Evolutionary conservation across 2,113 vertebrate genomes (phyloP), one percentile per base, ranked within the genome.

Genomic region (Poeciliopsis retropinna): DNA sequence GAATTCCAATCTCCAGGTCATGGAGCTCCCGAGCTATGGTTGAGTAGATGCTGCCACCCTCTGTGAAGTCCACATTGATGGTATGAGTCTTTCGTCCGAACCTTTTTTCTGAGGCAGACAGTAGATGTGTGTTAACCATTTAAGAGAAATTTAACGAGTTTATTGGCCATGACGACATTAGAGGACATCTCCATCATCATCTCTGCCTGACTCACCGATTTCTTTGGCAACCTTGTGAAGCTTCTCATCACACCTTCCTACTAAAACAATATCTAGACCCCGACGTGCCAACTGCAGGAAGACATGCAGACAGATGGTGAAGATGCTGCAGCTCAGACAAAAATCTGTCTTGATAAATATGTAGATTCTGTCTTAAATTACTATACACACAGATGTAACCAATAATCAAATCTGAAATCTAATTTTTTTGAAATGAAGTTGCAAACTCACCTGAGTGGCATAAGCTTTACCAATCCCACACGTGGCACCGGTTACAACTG

Each of bases 401-500:
- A 14, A 29, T 19, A 8, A 30, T 30, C 15, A 63, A 32, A 64
- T 15, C 12, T 70, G n/a, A 51, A 57, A 25, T n/a, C 51, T 10
- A n/a, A n/a, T n/a, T 25, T 57, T 11, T 10, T 2, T 11, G 25
- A 57, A 57, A 57, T n/a, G 19, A 11, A 57, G 22, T 2, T 25
- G 17, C 27, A 75, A n/a, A 70, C 88, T 94, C 80, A 96, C 95
- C 94, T 96, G 94, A 0, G 67, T 62, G 25, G 95, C 94, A 13
- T 95, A 96, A 27, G 94, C 94, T 84, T 80, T 95, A 41, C 96
- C 95, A 19, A 96, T 96, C 10, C 95, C 95, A 32, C 90, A 87
- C 2, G 95, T 95, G 30, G 95, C 93, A 31, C 95, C 95, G 1
- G 95, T 96, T 19, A 96, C 92, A 87, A 95, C 95, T 96, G 74